A percentile compares a stretch with the other conserved stretches of the same genome.
phyloP scores from a whole-genome alignment of 2,888 invertebrate species.

The Dryadula phaetusa region DNA sequence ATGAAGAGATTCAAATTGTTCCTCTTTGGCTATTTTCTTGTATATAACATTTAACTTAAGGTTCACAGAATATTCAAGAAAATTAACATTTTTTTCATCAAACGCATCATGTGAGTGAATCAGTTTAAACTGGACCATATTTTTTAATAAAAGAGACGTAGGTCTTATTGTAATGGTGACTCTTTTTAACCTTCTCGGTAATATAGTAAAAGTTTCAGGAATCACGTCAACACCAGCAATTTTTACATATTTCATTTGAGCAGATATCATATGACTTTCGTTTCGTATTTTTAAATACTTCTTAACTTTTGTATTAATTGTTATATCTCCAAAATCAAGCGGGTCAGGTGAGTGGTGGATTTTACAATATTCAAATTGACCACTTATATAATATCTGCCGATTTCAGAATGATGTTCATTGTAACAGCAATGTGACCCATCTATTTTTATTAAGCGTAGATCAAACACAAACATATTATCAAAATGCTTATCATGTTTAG shows the following conservation, averaged over 20 bases:
- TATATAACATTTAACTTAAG: conserved; percentile 60
- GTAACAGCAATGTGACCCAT: conserved; percentile 67
- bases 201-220: conserved; percentile 67
- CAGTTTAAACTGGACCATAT: conserved; percentile 60
- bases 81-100: conserved; percentile 54
- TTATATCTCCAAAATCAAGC: conserved; percentile 74
- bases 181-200: conserved; percentile 63
- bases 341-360: conserved; percentile 75
- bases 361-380: conserved; percentile 78
- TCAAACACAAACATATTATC: conserved; percentile 73
- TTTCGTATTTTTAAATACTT: conserved; percentile 74
- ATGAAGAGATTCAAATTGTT: conserved; percentile 65
- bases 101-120: conserved; percentile 60
- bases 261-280: conserved; percentile 65
- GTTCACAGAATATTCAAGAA: conserved; percentile 58
- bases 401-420: conserved; percentile 73
- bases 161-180: conserved; percentile 64
- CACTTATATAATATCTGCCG: conserved; percentile 83
- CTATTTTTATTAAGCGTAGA: conserved; percentile 68
- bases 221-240: conserved; percentile 66
- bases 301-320: conserved; percentile 61
- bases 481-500: conserved; percentile 57
- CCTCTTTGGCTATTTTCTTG: conserved; percentile 51
- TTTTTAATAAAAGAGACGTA: conserved; percentile 58
- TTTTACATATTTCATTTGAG: conserved; percentile 70